Evolutionary conservation across 2,113 vertebrate genomes (phyloP).

Genomic region (Ochotona curzoniae): DNA sequence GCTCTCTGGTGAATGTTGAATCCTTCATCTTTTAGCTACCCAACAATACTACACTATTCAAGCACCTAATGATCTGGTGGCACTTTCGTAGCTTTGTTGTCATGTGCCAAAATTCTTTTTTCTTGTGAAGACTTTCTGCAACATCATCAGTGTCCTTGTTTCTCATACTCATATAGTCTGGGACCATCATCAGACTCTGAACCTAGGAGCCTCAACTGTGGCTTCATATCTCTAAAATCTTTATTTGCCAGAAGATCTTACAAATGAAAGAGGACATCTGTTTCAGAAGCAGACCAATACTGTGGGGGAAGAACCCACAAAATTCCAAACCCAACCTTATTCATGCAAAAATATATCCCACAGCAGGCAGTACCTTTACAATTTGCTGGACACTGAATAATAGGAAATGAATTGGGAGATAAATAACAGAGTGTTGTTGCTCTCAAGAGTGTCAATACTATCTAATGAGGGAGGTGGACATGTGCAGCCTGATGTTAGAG

Average conservation of each 20-base stretch:
- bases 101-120: not conserved
- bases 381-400: not conserved
- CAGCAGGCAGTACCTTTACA: conserved; percentile 23
- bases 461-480: not conserved
- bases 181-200: not conserved
- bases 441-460: not conserved
- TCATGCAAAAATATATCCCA: conserved; percentile 34
- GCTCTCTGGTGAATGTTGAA: conserved; percentile 1
- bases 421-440: conserved; percentile 6
- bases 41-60: not conserved
- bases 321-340: not conserved
- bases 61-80: conserved; percentile 16
- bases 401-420: not conserved
- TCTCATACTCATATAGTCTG: too few species aligned
- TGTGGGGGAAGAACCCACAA: conserved; percentile 30
- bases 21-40: conserved; percentile 20
- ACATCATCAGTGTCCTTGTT: not conserved
- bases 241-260: conserved; percentile 19
- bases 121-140: not conserved
- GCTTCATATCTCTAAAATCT: not conserved
- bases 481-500: not conserved
- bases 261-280: conserved; percentile 30
- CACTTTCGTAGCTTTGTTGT: conserved; percentile 21
- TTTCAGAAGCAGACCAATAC: conserved; percentile 41
- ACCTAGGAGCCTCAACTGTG: not conserved